These are phyloP conservation scores for Apamea crenata DNA, from an alignment of 2,888 invertebrate genomes.

Conservation along the genomic window DNA sequence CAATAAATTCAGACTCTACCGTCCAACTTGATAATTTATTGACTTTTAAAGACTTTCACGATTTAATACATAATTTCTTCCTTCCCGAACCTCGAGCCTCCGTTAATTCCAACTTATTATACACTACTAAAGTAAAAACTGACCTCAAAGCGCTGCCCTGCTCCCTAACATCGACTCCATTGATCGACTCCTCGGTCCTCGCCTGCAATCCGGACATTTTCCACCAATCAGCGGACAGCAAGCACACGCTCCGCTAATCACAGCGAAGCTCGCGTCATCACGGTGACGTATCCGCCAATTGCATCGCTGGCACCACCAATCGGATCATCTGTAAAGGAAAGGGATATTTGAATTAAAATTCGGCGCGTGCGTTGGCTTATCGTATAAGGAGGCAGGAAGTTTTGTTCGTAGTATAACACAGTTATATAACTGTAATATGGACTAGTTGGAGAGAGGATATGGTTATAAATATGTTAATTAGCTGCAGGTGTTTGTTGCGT, in stretches of 20 bases:
- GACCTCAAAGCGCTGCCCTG: constrained; percentile 88
- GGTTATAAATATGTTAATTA: constrained; percentile 65
- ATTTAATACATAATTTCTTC: constrained; percentile 6
- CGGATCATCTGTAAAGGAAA: constrained; percentile 65
- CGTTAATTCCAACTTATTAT: constrained; percentile 35
- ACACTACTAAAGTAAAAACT: constrained; percentile 65
- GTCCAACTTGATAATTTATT: background rate
- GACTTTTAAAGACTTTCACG: background rate
- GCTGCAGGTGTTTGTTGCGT: constrained; percentile 58
- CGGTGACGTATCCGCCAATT: constrained; percentile 72
- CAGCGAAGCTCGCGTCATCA: constrained; percentile 68
- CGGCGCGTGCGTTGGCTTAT: constrained; percentile 63
- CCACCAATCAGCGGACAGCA: constrained; percentile 75
- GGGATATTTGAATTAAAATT: constrained; percentile 66
- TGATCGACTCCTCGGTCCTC: constrained; percentile 84
- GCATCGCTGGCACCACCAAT: constrained; percentile 59
- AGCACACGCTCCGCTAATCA: constrained; percentile 78
- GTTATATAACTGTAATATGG: constrained; percentile 77
- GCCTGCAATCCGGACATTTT: constrained; percentile 88
- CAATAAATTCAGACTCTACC: constrained; percentile 6
- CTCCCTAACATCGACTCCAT: constrained; percentile 87
- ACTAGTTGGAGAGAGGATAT: constrained; percentile 64
- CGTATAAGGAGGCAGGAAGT: constrained; percentile 66
- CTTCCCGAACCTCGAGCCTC: constrained; percentile 13
- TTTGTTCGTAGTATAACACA: constrained; percentile 57